Conservation (phyloP, 2,113 vertebrate species). For the Tinamus guttatus region DNA sequence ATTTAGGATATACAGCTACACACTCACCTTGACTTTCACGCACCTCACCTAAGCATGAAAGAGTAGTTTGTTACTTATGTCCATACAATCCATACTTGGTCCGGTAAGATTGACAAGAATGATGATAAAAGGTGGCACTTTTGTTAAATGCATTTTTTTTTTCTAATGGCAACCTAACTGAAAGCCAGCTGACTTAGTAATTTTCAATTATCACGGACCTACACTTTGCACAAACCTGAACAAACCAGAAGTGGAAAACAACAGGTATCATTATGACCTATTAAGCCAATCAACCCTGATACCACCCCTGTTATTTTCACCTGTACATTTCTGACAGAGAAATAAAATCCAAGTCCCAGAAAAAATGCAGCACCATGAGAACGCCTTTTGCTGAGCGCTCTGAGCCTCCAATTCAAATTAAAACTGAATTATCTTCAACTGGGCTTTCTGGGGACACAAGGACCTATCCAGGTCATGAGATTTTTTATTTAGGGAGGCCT, state of each 20-base stretch:
- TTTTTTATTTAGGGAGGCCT: neutral
- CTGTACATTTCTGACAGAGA: constrained; percentile 10
- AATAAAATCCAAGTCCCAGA: neutral
- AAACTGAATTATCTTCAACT: neutral
- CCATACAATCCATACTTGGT: neutral
- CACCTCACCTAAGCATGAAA: neutral
- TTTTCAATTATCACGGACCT: neutral
- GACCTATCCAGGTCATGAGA: neutral
- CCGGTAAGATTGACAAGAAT: neutral
- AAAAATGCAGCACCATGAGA: neutral
- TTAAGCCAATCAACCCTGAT: neutral
- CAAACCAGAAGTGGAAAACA: neutral
- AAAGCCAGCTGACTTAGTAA: neutral
- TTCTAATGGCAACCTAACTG: neutral
- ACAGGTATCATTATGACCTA: neutral
- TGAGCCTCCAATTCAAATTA: neutral
- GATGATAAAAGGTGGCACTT: neutral
- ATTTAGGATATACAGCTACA: neutral
- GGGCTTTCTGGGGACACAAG: neutral
- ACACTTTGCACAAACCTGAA: constrained; percentile 1
- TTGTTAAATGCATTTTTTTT: neutral
- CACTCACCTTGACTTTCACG: constrained; percentile 22
- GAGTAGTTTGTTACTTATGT: neutral
- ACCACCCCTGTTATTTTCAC: neutral
- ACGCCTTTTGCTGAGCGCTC: neutral